Base-by-base conservation (phyloP, 2,888 invertebrate genomes). In the Patella ulyssiponensis region DNA sequence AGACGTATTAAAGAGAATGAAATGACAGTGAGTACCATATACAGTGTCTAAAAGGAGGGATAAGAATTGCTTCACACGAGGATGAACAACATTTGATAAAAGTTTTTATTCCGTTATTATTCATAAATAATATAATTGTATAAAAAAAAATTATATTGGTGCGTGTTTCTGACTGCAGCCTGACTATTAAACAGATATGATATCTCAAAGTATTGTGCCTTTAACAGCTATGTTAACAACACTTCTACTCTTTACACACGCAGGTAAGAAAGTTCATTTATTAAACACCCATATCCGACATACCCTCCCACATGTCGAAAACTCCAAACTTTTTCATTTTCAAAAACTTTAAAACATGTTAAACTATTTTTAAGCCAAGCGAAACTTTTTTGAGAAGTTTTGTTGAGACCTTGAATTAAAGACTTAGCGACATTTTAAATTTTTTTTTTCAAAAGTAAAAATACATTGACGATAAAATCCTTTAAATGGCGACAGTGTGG, bases 221-320 rank as follows among this genome's bases (percentile, higher is more conserved):
- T 69, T 74, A 58, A 74, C 64, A 52, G 74, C 74, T 23, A 58
- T 74, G 64, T 17, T 74, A 52, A 58, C 74, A n/a, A 58, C 69
- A 15, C 12, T 58, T n/a, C 64, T 74, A 11, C 51, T 74, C 23
- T 69, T 74, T 23, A 51, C 74, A 51, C 64, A 74, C 69, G 69
- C 74, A 74, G 74, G 74, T 74, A 69, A 51, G 74, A 51, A 44
- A 44, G 9, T 44, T 44, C 9, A 44, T 44, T 44, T 44, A 44
- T 44, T 44, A 44, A 4, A 4, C 4, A 3, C 33, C 33, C 33
- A 33, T n/a, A n/a, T n/a, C n/a, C n/a, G n/a, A n/a, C n/a, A n/a
- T 2, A 27, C 27, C 3, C 27, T 2, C 27, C 27, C 27, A 27
- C 1, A 27, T 27, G 27, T 27, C 27, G 1, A 27, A 27, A 27